Evolutionary conservation across 2,888 invertebrate genomes (phyloP), one percentile per base, ranked within the genome.

Genomic region (Thymelicus sylvestris): DNA sequence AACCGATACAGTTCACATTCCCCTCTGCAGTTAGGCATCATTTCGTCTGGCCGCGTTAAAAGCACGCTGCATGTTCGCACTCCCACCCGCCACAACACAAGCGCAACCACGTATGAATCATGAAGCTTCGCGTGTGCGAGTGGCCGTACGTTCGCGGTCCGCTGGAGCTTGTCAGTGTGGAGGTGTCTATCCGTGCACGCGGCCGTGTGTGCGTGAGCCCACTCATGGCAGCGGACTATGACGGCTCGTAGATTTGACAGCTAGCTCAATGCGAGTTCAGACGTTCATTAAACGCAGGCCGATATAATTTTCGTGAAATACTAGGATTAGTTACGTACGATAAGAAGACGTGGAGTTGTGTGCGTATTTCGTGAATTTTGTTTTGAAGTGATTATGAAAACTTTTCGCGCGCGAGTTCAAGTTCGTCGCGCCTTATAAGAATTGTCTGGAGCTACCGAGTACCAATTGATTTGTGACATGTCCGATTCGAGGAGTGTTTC

Each of bases 171-270:
- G 90, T 88, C 92, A 91, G 92, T 93, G 94, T 93, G 88, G 88
- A 92, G 72, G 93, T 93, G 90, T 74, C 86, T 84, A 84, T 89
- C 83, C 86, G 74, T 85, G 88, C 86, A 89, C 84, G 86, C 82
- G 88, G 85, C 83, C 76, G 83, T 77, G 79, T 91, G 93, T 92
- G 93, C 90, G 94, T 86, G 83, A 80, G 86, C 86, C 88, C 89
- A 90, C 92, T 93, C 93, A 93, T 93, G 92, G 92, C 93, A 92
- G 90, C 93, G 86, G 91, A 91, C 93, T 93, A 94, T 94, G 94
- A 94, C 94, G 94, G 93, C 89, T 90, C 93, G 94, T 94, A 94
- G 94, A 94, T 93, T 94, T 94, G 94, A 94, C 94, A 94, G 94
- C 94, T 94, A 93, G 93, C 93, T 93, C 93, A 94, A 94, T 93